Conservation (phyloP, 2,113 vertebrate species). For the Hemiscyllium ocellatum region DNA sequence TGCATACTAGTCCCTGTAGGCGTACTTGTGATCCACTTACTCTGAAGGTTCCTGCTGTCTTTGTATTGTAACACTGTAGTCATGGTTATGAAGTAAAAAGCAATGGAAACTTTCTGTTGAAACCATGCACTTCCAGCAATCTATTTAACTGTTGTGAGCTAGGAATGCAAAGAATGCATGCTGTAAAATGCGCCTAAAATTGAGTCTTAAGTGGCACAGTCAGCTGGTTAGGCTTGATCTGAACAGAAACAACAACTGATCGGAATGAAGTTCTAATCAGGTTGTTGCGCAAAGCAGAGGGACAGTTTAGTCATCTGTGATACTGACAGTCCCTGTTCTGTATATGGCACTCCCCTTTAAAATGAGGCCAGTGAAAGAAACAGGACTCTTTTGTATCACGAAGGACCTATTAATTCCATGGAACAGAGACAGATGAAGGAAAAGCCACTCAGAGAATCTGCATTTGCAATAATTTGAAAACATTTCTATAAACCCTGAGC, state of each 20-base stretch:
- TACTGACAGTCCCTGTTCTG: not conserved
- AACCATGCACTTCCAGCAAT: conserved; percentile 63
- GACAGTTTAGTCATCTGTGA: conserved; percentile 48
- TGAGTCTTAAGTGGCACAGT: conserved; percentile 37
- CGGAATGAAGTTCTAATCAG: conserved; percentile 47
- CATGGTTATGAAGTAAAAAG: conserved; percentile 35
- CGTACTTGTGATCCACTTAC: not conserved
- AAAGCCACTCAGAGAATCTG: not conserved
- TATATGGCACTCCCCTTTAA: conserved; percentile 34
- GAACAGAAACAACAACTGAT: conserved; percentile 43
- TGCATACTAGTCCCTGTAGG: not conserved
- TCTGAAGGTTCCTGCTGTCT: conserved; percentile 28
- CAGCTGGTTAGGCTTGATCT: conserved; percentile 55
- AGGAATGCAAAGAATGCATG: conserved; percentile 80
- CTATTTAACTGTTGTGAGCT: conserved; percentile 56
- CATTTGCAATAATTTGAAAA: not conserved
- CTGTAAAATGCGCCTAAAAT: conserved; percentile 48
- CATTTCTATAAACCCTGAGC: not conserved
- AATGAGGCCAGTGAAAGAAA: conserved; percentile 44
- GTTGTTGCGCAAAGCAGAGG: conserved; percentile 51
- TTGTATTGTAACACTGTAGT: conserved; percentile 19
- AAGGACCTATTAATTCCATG: conserved; percentile 55
- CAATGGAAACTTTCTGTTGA: conserved; percentile 52
- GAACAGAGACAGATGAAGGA: conserved; percentile 41
- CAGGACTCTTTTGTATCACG: conserved; percentile 53